These are phyloP conservation scores for Tricholaema leucomelas DNA, from an alignment of 2,113 vertebrate genomes.

Conservation along the genomic window DNA sequence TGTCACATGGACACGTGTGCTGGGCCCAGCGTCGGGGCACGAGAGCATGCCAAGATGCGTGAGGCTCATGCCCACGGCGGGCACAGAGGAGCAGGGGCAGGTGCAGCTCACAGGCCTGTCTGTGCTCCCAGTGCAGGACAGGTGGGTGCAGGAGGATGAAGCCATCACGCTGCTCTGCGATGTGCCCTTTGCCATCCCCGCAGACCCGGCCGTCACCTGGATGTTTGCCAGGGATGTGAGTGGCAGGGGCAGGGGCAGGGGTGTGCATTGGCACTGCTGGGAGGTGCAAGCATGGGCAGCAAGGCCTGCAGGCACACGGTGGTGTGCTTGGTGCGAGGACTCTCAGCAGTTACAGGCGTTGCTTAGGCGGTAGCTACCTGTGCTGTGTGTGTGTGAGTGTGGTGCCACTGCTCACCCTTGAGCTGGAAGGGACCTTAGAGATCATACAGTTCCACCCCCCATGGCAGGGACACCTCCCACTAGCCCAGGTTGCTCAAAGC, in stretches of 20 bases:
- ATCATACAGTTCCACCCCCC: too few relatives aligned
- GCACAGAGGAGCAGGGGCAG: not conserved
- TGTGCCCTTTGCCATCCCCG: not conserved
- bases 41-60: not conserved
- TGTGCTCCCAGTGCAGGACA: not conserved
- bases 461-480: too few relatives aligned
- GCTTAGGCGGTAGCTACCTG: not conserved
- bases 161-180: not conserved
- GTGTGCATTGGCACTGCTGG: fast-evolving
- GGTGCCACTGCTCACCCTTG: not conserved
- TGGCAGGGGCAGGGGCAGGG: not conserved
- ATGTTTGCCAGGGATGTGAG: constrained; percentile 44
- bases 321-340: not conserved
- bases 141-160: not conserved
- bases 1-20: not conserved
- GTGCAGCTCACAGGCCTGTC: not conserved
- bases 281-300: not conserved
- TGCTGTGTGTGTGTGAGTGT: not conserved
- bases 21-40: not conserved
- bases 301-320: not conserved
- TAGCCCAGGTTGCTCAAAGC: too few relatives aligned
- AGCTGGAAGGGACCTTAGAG: too few relatives aligned
- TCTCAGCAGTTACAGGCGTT: fast-evolving
- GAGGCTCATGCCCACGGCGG: not conserved
- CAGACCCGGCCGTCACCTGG: not conserved